phyloP scores from a whole-genome alignment of 2,113 vertebrate species.

The Sitta europaea region DNA sequence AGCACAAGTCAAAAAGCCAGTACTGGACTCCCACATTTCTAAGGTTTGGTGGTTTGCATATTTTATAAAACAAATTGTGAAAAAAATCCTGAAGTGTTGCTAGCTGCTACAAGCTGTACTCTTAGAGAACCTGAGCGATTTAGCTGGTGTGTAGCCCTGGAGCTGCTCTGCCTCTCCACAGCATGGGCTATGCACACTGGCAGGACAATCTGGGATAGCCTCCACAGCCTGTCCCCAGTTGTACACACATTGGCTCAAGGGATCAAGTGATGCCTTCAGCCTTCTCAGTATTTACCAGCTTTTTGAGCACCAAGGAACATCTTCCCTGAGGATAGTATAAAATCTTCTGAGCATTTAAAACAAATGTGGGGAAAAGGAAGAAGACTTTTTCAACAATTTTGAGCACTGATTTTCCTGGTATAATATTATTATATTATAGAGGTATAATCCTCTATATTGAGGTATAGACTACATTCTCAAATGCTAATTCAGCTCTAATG shows the following conservation, averaged over 20 bases:
- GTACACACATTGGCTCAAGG: background rate
- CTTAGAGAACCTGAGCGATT: background rate
- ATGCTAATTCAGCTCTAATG: background rate
- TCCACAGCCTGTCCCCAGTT: background rate
- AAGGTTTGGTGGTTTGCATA: background rate
- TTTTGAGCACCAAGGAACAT: background rate
- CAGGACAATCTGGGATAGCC: background rate
- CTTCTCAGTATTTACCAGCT: background rate
- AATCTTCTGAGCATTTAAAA: background rate
- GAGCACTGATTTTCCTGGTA: background rate
- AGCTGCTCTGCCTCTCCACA: background rate
- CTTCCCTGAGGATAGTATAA: background rate
- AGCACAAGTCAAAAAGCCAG: background rate
- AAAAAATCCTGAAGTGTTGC: background rate
- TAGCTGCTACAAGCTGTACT: background rate
- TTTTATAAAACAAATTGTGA: background rate
- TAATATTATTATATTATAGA: too few species aligned
- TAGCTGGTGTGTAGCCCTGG: background rate
- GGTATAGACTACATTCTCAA: background rate
- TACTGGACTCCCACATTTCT: background rate
- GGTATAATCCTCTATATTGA: background rate
- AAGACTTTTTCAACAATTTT: background rate
- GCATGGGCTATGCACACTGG: background rate
- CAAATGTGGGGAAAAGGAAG: background rate
- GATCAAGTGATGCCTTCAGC: background rate